phyloP scores from a whole-genome alignment of 2,888 invertebrate species.

The Epinotia bilunana region DNA sequence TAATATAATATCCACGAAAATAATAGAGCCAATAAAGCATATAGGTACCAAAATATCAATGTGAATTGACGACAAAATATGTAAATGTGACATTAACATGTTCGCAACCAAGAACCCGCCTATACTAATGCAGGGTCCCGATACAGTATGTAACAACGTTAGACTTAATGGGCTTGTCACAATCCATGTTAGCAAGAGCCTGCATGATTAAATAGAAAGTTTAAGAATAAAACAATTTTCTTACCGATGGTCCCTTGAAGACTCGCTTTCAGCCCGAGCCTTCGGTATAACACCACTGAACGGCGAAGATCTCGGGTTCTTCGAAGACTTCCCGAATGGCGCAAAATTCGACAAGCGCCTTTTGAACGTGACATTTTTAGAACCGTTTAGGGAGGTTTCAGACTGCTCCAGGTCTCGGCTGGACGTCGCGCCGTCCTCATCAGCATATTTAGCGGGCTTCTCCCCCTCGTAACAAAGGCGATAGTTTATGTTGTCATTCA shows the following conservation, averaged over 20 bases:
- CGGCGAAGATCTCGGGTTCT: slow-evolving; percentile 61
- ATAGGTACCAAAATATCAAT: too few relatives aligned
- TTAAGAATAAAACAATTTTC: slow-evolving; percentile 39
- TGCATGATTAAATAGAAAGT: slow-evolving; percentile 30
- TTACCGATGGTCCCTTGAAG: slow-evolving; percentile 72
- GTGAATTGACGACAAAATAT: too few relatives aligned
- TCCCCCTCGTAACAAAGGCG: slow-evolving; percentile 78
- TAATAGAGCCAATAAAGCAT: too few relatives aligned
- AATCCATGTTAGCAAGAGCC: not conserved
- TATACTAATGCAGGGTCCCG: too few relatives aligned
- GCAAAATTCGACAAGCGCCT: slow-evolving; percentile 69
- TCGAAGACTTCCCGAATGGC: slow-evolving; percentile 70
- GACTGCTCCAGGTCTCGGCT: slow-evolving; percentile 63
- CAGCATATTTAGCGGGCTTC: slow-evolving; percentile 62
- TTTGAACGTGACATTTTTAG: slow-evolving; percentile 68
- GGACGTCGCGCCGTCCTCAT: slow-evolving; percentile 70
- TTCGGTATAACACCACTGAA: slow-evolving; percentile 75
- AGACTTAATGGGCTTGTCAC: too few relatives aligned
- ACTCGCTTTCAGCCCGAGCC: slow-evolving; percentile 64
- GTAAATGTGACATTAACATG: too few relatives aligned
- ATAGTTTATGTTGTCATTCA: slow-evolving; percentile 82
- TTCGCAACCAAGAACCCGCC: too few relatives aligned
- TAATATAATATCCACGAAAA: too few relatives aligned
- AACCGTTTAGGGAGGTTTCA: slow-evolving; percentile 75
- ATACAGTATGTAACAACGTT: too few relatives aligned